Percentiles rank a stretch among this genome's conserved stretches.
Evolutionary conservation across 2,888 invertebrate species (phyloP).

Genomic region (Emesis russula): DNA sequence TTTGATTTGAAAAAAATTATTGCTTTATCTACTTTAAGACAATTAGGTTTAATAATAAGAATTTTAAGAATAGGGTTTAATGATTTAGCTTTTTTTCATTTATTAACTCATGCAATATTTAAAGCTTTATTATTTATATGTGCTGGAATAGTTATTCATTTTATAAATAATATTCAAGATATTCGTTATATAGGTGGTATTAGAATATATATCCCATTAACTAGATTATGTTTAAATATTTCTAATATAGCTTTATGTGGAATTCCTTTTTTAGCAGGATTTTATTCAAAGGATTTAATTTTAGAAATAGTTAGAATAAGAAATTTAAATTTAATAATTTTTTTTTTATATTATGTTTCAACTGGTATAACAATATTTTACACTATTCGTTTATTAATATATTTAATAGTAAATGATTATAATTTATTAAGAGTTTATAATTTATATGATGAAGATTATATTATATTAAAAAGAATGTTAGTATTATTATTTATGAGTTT

Average conservation of each 20-base stretch:
- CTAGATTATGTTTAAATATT: background rate
- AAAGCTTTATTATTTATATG: background rate
- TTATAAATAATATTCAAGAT: slow-evolving; percentile 96
- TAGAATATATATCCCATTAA: slow-evolving; percentile 91
- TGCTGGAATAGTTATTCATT: slow-evolving; percentile 96
- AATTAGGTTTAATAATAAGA: slow-evolving; percentile 98
- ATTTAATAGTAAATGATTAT: slow-evolving; percentile 94
- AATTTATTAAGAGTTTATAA: slow-evolving; percentile 94
- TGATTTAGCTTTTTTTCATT: slow-evolving; percentile 95
- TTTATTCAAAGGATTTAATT: slow-evolving; percentile 97
- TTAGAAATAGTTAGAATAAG: slow-evolving; percentile 95
- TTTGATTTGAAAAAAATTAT: slow-evolving; percentile 98
- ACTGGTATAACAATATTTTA: slow-evolving; percentile 96
- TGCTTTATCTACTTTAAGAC: slow-evolving; percentile 98
- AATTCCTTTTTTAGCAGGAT: slow-evolving; percentile 96
- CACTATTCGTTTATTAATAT: slow-evolving; percentile 96
- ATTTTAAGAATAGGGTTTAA: slow-evolving; percentile 95
- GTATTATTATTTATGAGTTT: slow-evolving; percentile 95
- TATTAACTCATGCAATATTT: background rate
- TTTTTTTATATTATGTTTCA: slow-evolving; percentile 95
- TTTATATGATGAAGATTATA: slow-evolving; percentile 93
- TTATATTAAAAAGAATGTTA: slow-evolving; percentile 91
- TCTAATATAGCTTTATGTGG: slow-evolving; percentile 96
- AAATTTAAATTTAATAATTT: slow-evolving; percentile 95
- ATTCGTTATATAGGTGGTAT: slow-evolving; percentile 96